A percentile compares a stretch with the other conserved stretches of the same genome.
These are phyloP conservation scores for Hippocampus mohnikei DNA, from an alignment of 2,113 vertebrate genomes.

Conservation along the genomic window DNA sequence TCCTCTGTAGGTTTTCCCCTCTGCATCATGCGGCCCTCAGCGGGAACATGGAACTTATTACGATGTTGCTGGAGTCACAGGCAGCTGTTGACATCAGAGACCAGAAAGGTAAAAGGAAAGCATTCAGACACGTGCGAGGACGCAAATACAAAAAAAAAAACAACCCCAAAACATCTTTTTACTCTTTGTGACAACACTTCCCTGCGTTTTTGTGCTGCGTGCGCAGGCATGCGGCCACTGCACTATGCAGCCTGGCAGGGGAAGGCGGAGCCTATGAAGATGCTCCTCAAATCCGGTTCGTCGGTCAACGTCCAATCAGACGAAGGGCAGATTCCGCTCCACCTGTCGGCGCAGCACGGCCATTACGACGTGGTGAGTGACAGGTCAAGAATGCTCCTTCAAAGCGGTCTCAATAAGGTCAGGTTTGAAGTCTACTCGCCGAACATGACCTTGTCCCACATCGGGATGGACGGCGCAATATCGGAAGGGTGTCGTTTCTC, in stretches of 20 bases:
- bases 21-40: constrained; percentile 94
- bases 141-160: no score
- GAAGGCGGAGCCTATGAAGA: constrained; percentile 95
- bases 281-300: constrained; percentile 92
- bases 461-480: background rate
- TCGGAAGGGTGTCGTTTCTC: background rate
- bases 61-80: constrained; percentile 92
- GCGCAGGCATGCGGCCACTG: constrained; percentile 89
- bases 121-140: background rate
- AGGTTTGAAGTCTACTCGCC: background rate
- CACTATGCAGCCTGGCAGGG: constrained; percentile 98
- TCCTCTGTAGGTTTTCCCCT: constrained; percentile 81
- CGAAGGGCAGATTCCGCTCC: constrained; percentile 94
- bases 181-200: background rate
- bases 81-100: constrained; percentile 97
- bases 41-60: constrained; percentile 92
- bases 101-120: constrained; percentile 83
- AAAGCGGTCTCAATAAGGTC: background rate
- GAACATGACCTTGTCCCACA: background rate
- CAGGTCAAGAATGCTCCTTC: background rate
- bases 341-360: constrained; percentile 92
- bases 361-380: constrained; percentile 93
- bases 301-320: constrained; percentile 91
- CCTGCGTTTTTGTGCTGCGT: background rate
- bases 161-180: no score